These are phyloP conservation scores for Sinocyclocheilus maitianheensis DNA, from an alignment of 2,113 vertebrate genomes.

Conservation along the genomic window DNA sequence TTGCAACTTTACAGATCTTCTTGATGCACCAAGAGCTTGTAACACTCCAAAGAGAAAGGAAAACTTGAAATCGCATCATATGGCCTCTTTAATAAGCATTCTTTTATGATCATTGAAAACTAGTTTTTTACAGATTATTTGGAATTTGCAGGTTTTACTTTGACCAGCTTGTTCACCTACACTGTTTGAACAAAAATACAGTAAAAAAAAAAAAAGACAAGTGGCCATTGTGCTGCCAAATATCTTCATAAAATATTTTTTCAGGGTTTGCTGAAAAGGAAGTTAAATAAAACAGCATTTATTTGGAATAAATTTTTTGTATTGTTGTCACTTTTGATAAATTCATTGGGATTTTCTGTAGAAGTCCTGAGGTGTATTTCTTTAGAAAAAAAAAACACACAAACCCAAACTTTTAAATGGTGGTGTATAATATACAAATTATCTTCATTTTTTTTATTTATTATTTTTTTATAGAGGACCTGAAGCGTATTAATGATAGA, in stretches of 20 bases:
- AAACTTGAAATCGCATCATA: no score
- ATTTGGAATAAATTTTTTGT: neutral
- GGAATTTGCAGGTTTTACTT: neutral
- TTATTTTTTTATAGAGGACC: constrained; percentile 79
- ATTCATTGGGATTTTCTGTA: neutral
- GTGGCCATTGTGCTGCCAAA: no score
- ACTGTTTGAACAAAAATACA: neutral
- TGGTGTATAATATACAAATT: neutral
- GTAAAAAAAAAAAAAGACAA: neutral
- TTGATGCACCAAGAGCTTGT: no score
- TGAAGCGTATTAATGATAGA: constrained; percentile 88
- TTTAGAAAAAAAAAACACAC: neutral
- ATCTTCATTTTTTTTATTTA: neutral
- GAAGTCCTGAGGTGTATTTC: neutral
- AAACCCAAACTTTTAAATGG: neutral
- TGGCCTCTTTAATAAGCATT: neutral
- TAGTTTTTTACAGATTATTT: neutral
- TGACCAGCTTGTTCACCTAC: neutral
- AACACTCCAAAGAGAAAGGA: no score
- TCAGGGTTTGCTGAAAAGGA: neutral
- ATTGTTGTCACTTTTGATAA: neutral
- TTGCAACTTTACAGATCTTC: no score
- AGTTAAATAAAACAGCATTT: neutral
- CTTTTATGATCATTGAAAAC: neutral
- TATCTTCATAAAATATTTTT: neutral